Conservation (phyloP, 2,888 invertebrate genomes). For the Oscheius myriophilus region DNA sequence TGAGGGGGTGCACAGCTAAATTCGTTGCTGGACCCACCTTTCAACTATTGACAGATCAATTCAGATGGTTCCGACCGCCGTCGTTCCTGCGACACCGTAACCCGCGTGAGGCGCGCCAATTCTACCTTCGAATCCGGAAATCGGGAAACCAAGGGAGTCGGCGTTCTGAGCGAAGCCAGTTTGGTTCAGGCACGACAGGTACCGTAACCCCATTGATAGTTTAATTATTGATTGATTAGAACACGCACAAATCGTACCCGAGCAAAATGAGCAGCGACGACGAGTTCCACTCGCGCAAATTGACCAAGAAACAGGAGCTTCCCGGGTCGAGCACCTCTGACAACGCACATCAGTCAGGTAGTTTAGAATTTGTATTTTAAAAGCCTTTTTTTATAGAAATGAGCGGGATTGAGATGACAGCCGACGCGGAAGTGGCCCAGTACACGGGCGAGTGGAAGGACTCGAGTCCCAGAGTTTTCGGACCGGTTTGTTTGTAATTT, state of each 20-base stretch:
- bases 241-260: constrained; percentile 50
- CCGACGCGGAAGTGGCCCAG: constrained; percentile 27
- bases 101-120: constrained; percentile 19
- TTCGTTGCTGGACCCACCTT: no score
- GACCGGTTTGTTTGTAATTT: constrained; percentile 4
- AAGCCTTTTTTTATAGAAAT: background rate
- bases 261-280: constrained; percentile 43
- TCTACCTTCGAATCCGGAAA: constrained; percentile 24
- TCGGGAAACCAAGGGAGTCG: background rate
- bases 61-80: background rate
- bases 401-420: background rate
- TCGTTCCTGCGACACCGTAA: background rate
- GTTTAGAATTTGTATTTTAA: background rate
- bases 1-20: no score
- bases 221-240: constrained; percentile 19
- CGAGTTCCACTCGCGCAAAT: constrained; percentile 33
- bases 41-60: no score
- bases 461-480: constrained; percentile 25
- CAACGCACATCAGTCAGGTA: constrained; percentile 1
- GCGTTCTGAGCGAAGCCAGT: constrained; percentile 15
- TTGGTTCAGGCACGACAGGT: constrained; percentile 16
- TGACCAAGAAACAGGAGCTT: constrained; percentile 4
- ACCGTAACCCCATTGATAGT: background rate
- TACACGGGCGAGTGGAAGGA: constrained; percentile 25
- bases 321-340: background rate